phyloP scores from a whole-genome alignment of 2,113 vertebrate genomes.

The Coreoperca whiteheadi region DNA sequence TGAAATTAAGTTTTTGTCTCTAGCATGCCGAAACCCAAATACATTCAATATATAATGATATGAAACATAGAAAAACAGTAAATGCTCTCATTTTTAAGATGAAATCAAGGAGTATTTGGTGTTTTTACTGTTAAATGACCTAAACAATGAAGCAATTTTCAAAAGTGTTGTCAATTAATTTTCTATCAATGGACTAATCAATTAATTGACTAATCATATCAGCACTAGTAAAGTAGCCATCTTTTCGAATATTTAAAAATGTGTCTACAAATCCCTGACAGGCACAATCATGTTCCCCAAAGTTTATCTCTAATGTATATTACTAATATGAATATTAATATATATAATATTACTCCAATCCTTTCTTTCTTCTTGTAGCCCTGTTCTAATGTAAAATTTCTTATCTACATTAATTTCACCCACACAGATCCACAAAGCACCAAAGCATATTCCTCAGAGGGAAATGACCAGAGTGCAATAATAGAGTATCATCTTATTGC shows the following conservation, averaged over 20 bases:
- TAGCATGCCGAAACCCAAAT: not conserved
- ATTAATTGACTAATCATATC: not conserved
- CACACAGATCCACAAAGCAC: not conserved
- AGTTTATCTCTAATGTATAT: not conserved
- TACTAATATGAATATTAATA: too few species aligned
- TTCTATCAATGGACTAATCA: not conserved
- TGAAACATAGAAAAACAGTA: not conserved
- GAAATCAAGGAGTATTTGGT: not conserved
- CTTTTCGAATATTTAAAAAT: not conserved
- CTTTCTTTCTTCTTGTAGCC: not conserved
- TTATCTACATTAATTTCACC: not conserved
- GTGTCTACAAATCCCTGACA: not conserved
- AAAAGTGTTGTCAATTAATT: not conserved
- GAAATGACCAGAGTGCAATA: slow-evolving; percentile 33
- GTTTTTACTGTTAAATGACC: not conserved
- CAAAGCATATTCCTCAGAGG: not conserved
- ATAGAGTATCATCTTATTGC: slow-evolving; percentile 36
- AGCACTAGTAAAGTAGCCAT: not conserved
- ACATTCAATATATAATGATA: not conserved
- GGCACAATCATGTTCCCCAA: not conserved
- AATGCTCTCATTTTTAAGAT: not conserved
- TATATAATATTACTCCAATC: not conserved
- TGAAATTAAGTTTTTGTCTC: not conserved
- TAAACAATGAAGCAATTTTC: not conserved
- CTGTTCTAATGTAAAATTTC: not conserved